Conservation (phyloP, 1,140 invertebrate species). For the Caenorhabditis elegans region DNA sequence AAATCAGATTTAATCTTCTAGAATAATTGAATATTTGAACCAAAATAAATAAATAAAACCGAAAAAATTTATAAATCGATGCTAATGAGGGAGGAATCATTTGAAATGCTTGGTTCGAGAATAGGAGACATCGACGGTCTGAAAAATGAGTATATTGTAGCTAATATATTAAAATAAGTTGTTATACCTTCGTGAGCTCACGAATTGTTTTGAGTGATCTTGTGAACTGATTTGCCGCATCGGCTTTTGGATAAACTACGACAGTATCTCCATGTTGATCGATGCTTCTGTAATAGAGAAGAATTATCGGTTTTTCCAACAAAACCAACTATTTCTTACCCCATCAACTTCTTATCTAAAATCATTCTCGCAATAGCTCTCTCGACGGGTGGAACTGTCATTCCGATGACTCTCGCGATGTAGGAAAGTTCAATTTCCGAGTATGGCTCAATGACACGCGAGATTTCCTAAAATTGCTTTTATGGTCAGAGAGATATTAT, state of each 20-base stretch:
- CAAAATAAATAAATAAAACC: too few relatives aligned
- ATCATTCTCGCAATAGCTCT: constrained; percentile 99
- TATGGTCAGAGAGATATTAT: constrained; percentile 72
- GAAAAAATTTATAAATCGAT: too few relatives aligned
- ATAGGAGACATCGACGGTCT: constrained; percentile 7
- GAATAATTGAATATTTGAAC: too few relatives aligned
- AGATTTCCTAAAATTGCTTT: constrained; percentile 29
- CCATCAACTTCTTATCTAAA: constrained; percentile 81
- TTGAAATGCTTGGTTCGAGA: not conserved
- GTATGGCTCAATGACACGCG: constrained; percentile 39
- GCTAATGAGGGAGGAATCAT: not conserved
- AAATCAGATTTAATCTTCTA: too few relatives aligned
- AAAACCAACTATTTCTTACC: not conserved
- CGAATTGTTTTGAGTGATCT: not conserved
- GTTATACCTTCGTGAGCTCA: not conserved
- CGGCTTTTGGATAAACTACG: not conserved
- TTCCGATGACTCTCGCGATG: constrained; percentile 16
- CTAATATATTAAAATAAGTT: too few relatives aligned
- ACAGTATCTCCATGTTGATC: constrained; percentile 8
- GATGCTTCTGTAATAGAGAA: not conserved
- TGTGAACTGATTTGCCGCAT: not conserved
- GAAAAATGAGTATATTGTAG: not conserved
- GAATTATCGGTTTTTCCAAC: too few relatives aligned
- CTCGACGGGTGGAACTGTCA: constrained; percentile 72
- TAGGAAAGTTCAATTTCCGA: constrained; percentile 31